A percentile compares a stretch with the other conserved stretches of the same genome.
Evolutionary conservation across 2,797 vertebrate species (phyloP).

Genomic region (Acanthurus leucopareius): DNA sequence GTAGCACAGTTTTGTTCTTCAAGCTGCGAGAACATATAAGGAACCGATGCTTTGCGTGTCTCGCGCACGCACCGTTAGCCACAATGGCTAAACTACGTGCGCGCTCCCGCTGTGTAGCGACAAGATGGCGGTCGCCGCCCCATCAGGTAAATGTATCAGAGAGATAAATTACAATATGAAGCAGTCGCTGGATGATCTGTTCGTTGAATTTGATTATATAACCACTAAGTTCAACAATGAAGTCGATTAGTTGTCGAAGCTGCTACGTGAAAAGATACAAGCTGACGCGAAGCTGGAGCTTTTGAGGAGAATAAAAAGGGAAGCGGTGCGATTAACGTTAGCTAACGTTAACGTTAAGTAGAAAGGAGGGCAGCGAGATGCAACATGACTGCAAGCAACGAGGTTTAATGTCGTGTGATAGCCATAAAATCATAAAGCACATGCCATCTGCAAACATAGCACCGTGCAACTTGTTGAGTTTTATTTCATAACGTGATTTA

Average conservation of each 20-base stretch:
- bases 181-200: background rate
- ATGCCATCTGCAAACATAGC: rapidly evolving
- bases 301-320: constrained; percentile 56
- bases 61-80: constrained; percentile 28
- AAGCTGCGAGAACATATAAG: constrained; percentile 21
- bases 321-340: constrained; percentile 29
- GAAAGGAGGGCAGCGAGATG: constrained; percentile 21
- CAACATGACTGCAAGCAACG: background rate
- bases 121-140: constrained; percentile 89
- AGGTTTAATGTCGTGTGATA: background rate
- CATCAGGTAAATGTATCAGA: constrained; percentile 84
- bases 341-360: constrained; percentile 55
- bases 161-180: constrained; percentile 49
- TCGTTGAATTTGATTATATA: rapidly evolving
- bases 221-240: rapidly evolving
- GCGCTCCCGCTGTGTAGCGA: constrained; percentile 81
- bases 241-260: rapidly evolving
- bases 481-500: background rate
- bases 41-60: background rate
- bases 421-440: rapidly evolving
- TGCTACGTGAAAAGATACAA: rapidly evolving
- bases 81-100: constrained; percentile 69
- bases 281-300: constrained; percentile 8
- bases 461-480: rapidly evolving
- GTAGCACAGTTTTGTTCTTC: background rate